These are phyloP conservation scores for Sebastes baramenuke DNA, from an alignment of 2,797 vertebrate species.

Conservation along the genomic window DNA sequence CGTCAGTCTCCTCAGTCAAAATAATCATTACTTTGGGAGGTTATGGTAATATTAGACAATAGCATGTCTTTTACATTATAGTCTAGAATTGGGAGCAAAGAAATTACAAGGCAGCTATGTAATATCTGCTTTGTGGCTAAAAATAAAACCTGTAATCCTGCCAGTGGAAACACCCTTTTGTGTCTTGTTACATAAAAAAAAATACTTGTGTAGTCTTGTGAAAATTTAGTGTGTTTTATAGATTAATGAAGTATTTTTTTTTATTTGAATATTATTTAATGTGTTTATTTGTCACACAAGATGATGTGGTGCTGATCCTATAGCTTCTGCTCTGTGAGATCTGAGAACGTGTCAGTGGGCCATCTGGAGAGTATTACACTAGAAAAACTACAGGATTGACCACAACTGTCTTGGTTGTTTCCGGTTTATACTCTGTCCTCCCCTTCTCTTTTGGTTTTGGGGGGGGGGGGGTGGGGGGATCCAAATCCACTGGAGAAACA, in stretches of 20 bases:
- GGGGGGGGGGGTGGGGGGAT: background rate
- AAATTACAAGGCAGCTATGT: slow-evolving; percentile 13
- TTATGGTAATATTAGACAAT: slow-evolving; percentile 4
- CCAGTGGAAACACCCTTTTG: background rate
- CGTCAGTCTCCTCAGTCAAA: background rate
- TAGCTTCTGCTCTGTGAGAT: slow-evolving; percentile 17
- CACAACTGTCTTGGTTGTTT: background rate
- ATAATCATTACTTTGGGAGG: slow-evolving; percentile 1
- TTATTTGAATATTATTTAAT: background rate
- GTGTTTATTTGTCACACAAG: background rate
- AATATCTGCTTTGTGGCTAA: background rate
- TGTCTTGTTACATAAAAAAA: background rate
- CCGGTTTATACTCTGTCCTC: background rate
- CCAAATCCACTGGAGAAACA: slow-evolving; percentile 20
- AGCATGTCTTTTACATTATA: background rate
- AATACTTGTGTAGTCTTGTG: no score
- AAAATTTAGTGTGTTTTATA: background rate
- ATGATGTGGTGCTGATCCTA: background rate
- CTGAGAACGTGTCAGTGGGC: slow-evolving; percentile 66
- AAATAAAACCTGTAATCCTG: slow-evolving; percentile 6
- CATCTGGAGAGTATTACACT: slow-evolving; percentile 72
- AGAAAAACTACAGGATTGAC: slow-evolving; percentile 13
- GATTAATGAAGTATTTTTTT: background rate
- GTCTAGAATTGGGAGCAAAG: slow-evolving; percentile 3
- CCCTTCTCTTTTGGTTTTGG: slow-evolving; percentile 23